Base-by-base conservation (phyloP, 2,888 invertebrate species). In the Temnothorax ravouxi region DNA sequence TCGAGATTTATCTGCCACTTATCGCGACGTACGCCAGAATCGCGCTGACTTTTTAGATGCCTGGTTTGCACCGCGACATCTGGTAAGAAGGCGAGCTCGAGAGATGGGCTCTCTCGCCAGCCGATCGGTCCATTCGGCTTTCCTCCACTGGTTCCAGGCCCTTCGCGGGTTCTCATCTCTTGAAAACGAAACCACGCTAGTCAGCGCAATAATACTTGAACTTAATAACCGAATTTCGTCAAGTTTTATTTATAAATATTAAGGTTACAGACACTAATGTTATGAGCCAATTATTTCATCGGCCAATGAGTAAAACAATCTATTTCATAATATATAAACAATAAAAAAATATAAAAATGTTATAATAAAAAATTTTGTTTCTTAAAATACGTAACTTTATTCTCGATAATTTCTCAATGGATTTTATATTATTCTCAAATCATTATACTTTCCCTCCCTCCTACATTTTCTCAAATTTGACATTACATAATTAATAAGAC, bases 21-120 rank as follows among this genome's bases (percentile, higher is more conserved):
- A 84, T 83, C 88, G 61, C 84, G 71, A 50, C 84, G 84, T 85
- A 50, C 38, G 85, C 44, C 85, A 61, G 50, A 69, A 85, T 88
- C 85, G 62, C 72, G 86, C 88, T 89, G 90, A 85, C 75, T 88
- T 77, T 89, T 89, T 84, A 13, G 83, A 75, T 64, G 44, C 44
- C 41, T 54, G 66, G 64, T 56, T 74, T 74, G 41, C n/a, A 69
- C 71, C 64, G 84, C 84, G 88, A 89, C 85, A 84, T 88, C 84
- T 84, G 84, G 54, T 74, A 50, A 56, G 44, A 38, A 44, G 38
- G 29, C 64, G 56, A 80, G n/a, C 4, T 18, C 4, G 21, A 84
- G 21, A 84, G 83, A 85, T 80, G 80, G 67, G n/a, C 9, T 41
- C 47, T 29, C 64, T 29, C 25, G 62, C 15, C 72, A 34, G 15